Base-by-base conservation (phyloP, 2,797 vertebrate species). In the Meda fulgida region DNA sequence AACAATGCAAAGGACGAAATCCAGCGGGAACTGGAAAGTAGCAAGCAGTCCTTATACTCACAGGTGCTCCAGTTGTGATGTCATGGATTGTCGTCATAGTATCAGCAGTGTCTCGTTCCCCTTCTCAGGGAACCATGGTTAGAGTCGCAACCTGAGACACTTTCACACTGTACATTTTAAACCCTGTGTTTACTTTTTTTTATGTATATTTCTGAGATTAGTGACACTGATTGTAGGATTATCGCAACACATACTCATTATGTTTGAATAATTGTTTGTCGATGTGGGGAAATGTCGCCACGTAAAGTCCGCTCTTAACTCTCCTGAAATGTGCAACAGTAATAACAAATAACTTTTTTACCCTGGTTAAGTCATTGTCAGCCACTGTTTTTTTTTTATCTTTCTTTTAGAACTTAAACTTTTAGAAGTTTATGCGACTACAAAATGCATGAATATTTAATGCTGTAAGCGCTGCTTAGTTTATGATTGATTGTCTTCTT, bases 401-500 rank as follows among this genome's bases (percentile, higher is more conserved):
- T 46, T 46, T 46, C n/a, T 43, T 71, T 71, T 40, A 26, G 69
- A 46, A 14, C n/a, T 72, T 51, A 53, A 21, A 31, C 13, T 29
- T 26, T 26, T 26, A 3, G 13, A 69, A 16, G 21, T 69, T 34
- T 69, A 23, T 26, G 46, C 4, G 2, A 26, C 78, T 16, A 67
- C 29, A 53, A 80, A 34, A 21, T 8, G 21, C 21, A 51, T 69
- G 23, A 34, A 55, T 70, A 70, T 53, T 80, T 55, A 38, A 81
- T 36, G 34, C 69, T 34, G 23, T 40, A 70, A 21, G 48, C 23
- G 1, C 67, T 55, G 65, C 46, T 70, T 55, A 55, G 79, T 70
- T 38, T 51, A 38, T 80, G 79, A 80, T 69, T 51, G 46, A 46
- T 69, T 53, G 65, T 18, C 31, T 70, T 48, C 78, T 80, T 80